Evolutionary conservation across 1,140 invertebrate species (phyloP), one percentile per base, ranked within the genome.

Genomic region (Megalopta genalis): DNA sequence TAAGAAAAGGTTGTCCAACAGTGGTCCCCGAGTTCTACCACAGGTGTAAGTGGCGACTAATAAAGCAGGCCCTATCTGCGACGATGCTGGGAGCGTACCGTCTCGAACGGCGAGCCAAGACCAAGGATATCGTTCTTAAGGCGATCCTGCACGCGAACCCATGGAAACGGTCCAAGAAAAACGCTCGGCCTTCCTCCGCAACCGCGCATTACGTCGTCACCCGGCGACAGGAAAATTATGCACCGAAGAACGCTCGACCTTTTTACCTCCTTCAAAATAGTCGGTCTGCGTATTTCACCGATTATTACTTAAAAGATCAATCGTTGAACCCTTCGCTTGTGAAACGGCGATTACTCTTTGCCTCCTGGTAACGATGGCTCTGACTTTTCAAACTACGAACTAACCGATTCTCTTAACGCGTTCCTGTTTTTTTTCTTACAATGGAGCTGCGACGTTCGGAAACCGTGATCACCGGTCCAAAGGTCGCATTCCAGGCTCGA

Each of bases 1-100:
- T 82, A 84, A 77, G 32, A 32, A 27, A n/a, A 27, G 60, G 72
- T 57, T 81, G 69, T 70, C 42, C 57, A 54, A 82, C 64, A 52
- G 54, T 46, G 64, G 63, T 63, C 67, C 59, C 27, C 68, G 64
- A 79, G 64, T 42, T 64, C 72, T 64, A 77, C 80, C 79, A n/a
- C n/a, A 67, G 32, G 49, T 72, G 74, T 25, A 60, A 82, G 60
- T 46, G 14, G 18, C 57, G 25, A 62, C 42, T 81, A 83, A 83
- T 83, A 71, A 83, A 72, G 39, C 65, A 54, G 52, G 16, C 14
- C 63, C 37, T 77, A 82, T 79, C 77, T 74, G 9, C 2, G 6
- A 0, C 25, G 59, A 49, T 39, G 32, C 46, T 52, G 16, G 37
- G n/a, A n/a, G n/a, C n/a, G n/a, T n/a, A 49, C 9, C 23, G 46